These are phyloP conservation scores for Drosophila histrio DNA, from an alignment of 2,888 invertebrate genomes.

Conservation along the genomic window DNA sequence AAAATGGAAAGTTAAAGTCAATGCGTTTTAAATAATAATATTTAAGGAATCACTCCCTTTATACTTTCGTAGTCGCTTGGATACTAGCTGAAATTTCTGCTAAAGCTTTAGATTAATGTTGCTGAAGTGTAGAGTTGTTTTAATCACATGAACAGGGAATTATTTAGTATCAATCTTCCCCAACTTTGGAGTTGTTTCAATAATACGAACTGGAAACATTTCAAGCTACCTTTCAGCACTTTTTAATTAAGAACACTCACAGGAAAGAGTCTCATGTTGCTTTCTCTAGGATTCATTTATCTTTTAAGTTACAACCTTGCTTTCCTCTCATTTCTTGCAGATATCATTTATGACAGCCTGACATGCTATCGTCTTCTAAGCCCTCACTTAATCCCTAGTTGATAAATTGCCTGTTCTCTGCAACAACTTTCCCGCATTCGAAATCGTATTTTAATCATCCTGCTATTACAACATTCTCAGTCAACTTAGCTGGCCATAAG, in stretches of 20 bases:
- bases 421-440: slow-evolving; percentile 53
- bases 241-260: not conserved
- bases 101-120: not conserved
- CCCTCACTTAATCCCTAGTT: slow-evolving; percentile 25
- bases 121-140: too few relatives aligned
- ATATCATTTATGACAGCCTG: slow-evolving; percentile 2
- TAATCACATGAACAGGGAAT: too few relatives aligned
- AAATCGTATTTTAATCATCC: slow-evolving; percentile 56
- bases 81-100: not conserved
- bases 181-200: too few relatives aligned
- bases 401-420: slow-evolving; percentile 40
- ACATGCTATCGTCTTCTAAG: slow-evolving; percentile 15
- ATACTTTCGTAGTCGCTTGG: too few relatives aligned
- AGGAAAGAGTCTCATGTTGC: not conserved
- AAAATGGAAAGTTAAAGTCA: too few relatives aligned
- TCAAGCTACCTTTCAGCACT: not conserved
- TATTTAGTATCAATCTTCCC: too few relatives aligned
- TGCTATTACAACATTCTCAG: slow-evolving; percentile 43
- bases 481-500: slow-evolving; percentile 18
- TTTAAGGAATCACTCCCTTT: too few relatives aligned
- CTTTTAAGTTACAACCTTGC: not conserved
- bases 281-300: slow-evolving; percentile 10
- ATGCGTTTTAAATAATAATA: too few relatives aligned
- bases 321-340: not conserved
- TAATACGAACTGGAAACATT: too few relatives aligned